Evolutionary conservation across 2,888 invertebrate genomes (phyloP).

Genomic region (Philhelius pedissequus): DNA sequence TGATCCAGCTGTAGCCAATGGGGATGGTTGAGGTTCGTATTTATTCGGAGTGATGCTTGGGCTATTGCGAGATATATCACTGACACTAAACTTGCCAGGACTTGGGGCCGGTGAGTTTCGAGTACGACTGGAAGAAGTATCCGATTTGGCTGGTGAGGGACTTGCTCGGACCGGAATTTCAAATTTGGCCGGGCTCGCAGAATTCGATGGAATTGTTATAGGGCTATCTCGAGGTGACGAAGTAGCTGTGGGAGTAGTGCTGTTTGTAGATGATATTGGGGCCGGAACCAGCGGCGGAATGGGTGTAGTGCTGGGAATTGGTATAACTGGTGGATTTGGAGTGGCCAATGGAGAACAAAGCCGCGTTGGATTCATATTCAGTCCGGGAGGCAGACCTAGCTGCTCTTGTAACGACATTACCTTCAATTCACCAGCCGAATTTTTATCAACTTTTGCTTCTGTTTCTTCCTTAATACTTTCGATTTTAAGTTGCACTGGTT

Average conservation of each 20-base stretch:
- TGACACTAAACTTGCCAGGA: constrained; percentile 78
- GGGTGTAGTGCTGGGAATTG: constrained; percentile 69
- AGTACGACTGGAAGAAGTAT: constrained; percentile 82
- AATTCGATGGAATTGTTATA: constrained; percentile 77
- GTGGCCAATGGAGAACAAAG: constrained; percentile 76
- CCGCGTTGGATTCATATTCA: constrained; percentile 79
- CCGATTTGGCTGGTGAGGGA: constrained; percentile 82
- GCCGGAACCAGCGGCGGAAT: constrained; percentile 56
- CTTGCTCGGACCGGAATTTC: constrained; percentile 82
- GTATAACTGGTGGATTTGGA: constrained; percentile 73
- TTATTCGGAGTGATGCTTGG: constrained; percentile 78
- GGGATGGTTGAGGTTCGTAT: constrained; percentile 72
- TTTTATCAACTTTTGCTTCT: constrained; percentile 71
- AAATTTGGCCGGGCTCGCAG: constrained; percentile 79
- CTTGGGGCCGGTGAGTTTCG: constrained; percentile 80
- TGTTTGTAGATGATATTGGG: constrained; percentile 41
- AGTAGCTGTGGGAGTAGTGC: constrained; percentile 70
- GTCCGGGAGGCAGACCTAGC: constrained; percentile 77
- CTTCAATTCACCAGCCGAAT: constrained; percentile 74
- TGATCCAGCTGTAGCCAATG: constrained; percentile 65
- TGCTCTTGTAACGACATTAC: constrained; percentile 77
- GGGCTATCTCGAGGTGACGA: constrained; percentile 78
- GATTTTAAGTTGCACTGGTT: constrained; percentile 57
- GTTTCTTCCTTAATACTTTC: constrained; percentile 73
- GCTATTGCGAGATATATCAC: constrained; percentile 77